A percentile compares a stretch with the other conserved stretches of the same genome.
Evolutionary conservation across 92 coral and sea anemone genomes (phyloP).

Genomic region (Micromussa lordhowensis): DNA sequence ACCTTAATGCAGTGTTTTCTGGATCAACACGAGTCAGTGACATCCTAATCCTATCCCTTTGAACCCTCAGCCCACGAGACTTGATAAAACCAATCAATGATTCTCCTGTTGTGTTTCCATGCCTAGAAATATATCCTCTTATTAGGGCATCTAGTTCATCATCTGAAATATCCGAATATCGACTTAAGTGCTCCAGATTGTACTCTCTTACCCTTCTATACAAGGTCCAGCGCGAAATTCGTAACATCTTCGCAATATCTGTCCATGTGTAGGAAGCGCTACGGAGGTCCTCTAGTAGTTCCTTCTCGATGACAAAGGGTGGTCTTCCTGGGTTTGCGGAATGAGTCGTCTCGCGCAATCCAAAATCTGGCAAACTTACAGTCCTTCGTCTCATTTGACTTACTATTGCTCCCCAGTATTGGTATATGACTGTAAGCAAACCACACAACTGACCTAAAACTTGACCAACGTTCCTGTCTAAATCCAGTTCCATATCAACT

Average conservation of each 20-base stretch:
- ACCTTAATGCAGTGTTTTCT: slow-evolving; percentile 19
- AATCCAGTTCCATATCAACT: too few relatives aligned
- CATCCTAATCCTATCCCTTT: neutral
- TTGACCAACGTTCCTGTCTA: too few relatives aligned
- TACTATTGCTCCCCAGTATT: too few relatives aligned
- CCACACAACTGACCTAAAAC: too few relatives aligned
- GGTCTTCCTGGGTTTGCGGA: too few relatives aligned
- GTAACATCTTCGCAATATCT: neutral
- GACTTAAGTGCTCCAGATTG: neutral
- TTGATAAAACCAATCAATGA: slow-evolving; percentile 1
- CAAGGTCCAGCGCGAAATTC: slow-evolving; percentile 13
- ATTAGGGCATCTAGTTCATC: slow-evolving; percentile 16
- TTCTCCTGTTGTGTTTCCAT: slow-evolving; percentile 16
- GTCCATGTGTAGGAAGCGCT: neutral
- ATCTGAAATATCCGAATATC: slow-evolving; percentile 19
- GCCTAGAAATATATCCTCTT: slow-evolving; percentile 12
- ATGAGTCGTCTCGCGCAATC: too few relatives aligned
- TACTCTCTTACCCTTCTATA: slow-evolving; percentile 11
- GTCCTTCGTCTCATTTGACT: too few relatives aligned
- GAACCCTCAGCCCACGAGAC: slow-evolving; percentile 1
- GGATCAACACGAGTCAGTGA: slow-evolving; percentile 15
- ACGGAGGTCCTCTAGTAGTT: neutral
- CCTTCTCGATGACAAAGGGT: too few relatives aligned
- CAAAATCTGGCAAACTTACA: slow-evolving; percentile 11
- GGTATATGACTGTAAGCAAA: too few relatives aligned